Conservation (phyloP, 2,113 vertebrate species). For the Chrysochloris asiatica region DNA sequence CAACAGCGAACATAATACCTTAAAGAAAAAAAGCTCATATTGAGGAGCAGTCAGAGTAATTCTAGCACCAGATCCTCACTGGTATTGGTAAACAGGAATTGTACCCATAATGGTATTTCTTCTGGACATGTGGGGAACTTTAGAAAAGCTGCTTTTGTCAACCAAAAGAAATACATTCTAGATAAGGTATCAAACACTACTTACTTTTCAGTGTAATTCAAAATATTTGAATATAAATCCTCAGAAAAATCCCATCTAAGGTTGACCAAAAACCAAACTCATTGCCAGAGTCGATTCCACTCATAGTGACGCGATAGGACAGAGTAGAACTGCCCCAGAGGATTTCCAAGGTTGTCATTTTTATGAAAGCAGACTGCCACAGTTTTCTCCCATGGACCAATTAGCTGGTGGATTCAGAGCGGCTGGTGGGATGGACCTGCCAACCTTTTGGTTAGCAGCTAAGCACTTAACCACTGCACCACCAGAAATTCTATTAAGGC, state of each 20-base stretch:
- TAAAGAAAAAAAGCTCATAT: neutral
- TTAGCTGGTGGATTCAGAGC: no score
- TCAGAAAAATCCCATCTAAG: conserved; percentile 22
- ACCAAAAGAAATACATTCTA: neutral
- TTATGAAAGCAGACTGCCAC: neutral
- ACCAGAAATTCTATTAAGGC: neutral
- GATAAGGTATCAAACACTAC: neutral
- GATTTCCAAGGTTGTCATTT: no score
- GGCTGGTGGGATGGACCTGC: neutral
- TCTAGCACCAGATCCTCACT: neutral
- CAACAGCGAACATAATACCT: no score
- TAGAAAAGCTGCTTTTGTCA: neutral
- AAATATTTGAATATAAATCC: no score
- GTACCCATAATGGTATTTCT: neutral
- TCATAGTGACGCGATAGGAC: neutral
- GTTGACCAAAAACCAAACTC: neutral
- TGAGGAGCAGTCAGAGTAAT: neutral
- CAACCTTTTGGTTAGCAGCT: neutral
- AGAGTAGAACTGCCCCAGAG: neutral
- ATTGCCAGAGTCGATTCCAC: neutral
- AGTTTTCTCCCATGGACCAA: neutral
- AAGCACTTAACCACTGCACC: neutral
- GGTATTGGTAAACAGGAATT: neutral
- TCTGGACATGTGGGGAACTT: neutral
- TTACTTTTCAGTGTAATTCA: conserved; percentile 26